Percentiles rank a stretch among this genome's conserved stretches.
phyloP scores from a whole-genome alignment of 2,797 vertebrate genomes.

The Manis javanica region DNA sequence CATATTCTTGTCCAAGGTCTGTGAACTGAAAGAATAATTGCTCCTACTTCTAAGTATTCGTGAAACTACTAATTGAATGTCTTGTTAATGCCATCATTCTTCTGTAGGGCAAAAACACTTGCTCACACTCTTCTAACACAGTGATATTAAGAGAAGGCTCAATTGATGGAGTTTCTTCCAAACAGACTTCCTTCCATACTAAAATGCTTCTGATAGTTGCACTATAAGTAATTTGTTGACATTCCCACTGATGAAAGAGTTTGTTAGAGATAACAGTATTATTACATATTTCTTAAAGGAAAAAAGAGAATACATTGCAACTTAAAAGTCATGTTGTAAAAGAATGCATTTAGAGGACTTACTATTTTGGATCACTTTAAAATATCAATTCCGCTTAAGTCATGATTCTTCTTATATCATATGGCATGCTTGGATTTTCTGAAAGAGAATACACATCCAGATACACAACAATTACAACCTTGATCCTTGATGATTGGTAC shows the following conservation, averaged over 20 bases:
- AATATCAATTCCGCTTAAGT: background rate
- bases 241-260: background rate
- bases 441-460: background rate
- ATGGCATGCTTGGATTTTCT: background rate
- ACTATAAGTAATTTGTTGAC: background rate
- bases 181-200: background rate
- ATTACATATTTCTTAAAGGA: background rate
- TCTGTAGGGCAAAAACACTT: background rate
- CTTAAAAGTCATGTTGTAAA: background rate
- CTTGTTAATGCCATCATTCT: background rate
- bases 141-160: background rate
- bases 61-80: background rate
- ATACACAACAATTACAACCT: background rate
- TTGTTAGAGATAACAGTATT: background rate
- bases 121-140: background rate
- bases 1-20: background rate
- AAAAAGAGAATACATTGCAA: background rate
- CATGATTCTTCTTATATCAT: background rate
- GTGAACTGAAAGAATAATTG: background rate
- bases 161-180: background rate
- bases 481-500: background rate
- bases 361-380: background rate
- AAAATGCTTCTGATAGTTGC: background rate
- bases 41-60: background rate
- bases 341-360: background rate